These are phyloP conservation scores for Diprion similis DNA, from an alignment of 1,140 invertebrate species.

Conservation along the genomic window DNA sequence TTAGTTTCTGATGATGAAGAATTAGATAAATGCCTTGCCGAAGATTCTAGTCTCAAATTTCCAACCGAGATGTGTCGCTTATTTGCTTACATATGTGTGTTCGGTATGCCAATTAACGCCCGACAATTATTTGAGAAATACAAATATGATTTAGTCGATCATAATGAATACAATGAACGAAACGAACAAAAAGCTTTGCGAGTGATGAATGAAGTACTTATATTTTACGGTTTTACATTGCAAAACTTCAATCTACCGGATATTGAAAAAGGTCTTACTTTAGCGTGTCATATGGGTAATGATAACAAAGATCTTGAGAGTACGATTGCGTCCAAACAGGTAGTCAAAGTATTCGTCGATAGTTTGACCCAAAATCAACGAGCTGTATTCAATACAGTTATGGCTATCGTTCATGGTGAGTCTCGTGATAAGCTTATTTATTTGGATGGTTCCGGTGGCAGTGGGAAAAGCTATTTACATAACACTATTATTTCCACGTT, in stretches of 20 bases:
- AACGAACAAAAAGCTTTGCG: conserved; percentile 20
- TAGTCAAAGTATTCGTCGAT: not conserved
- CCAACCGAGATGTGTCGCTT: conserved; percentile 21
- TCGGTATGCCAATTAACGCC: conserved; percentile 22
- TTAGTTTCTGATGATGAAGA: conserved; percentile 8
- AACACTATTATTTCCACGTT: conserved; percentile 31
- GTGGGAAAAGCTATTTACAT: conserved; percentile 39
- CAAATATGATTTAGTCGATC: conserved; percentile 22
- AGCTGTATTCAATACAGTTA: conserved; percentile 12
- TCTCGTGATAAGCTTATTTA: conserved; percentile 25
- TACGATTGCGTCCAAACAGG: conserved; percentile 9
- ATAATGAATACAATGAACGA: conserved; percentile 11
- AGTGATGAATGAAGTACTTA: conserved; percentile 21
- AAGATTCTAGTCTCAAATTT: too few species aligned
- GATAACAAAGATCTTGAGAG: not conserved
- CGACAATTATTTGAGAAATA: conserved; percentile 23
- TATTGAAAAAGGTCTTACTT: conserved; percentile 20
- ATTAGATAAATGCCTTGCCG: too few species aligned
- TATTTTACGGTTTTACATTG: conserved; percentile 20
- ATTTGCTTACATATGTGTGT: conserved; percentile 25
- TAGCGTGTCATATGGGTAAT: conserved; percentile 9
- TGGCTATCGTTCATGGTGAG: conserved; percentile 6
- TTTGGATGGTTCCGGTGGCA: conserved; percentile 37
- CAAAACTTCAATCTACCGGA: conserved; percentile 26
- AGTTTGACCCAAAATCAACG: not conserved